Percentiles rank a stretch among this genome's conserved stretches.
These are phyloP conservation scores for Hirtodrosophila cameraria DNA, from an alignment of 2,888 invertebrate species.

Conservation along the genomic window DNA sequence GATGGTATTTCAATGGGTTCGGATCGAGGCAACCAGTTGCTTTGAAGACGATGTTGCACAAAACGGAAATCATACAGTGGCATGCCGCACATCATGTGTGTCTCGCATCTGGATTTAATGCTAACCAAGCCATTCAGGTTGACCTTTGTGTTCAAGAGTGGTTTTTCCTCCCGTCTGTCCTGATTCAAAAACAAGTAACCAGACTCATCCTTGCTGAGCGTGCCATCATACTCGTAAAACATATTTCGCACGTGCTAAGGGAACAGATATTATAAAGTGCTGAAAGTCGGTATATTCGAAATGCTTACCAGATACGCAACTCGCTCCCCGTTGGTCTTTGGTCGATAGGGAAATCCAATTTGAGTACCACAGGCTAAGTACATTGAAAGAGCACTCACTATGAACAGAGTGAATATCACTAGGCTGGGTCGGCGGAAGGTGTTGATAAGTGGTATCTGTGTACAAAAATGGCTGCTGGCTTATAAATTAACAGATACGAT, in stretches of 20 bases:
- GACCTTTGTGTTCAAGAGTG: conserved; percentile 43
- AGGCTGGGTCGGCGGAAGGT: conserved; percentile 45
- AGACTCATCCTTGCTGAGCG: conserved; percentile 82
- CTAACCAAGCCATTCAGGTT: conserved; percentile 56
- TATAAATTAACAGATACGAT: no score
- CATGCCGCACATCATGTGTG: conserved; percentile 75
- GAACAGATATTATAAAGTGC: neutral
- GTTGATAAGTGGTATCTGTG: conserved; percentile 48
- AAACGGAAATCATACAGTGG: conserved; percentile 66
- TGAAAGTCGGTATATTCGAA: neutral
- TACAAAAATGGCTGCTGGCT: neutral
- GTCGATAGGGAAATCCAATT: conserved; percentile 86
- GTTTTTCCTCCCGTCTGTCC: conserved; percentile 75
- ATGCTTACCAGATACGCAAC: conserved; percentile 84
- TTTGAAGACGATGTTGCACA: conserved; percentile 35
- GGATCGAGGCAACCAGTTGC: conserved; percentile 67
- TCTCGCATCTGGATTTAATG: conserved; percentile 60
- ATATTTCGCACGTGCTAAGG: conserved; percentile 84
- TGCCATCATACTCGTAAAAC: conserved; percentile 81
- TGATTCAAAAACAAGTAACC: conserved; percentile 84
- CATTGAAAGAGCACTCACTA: conserved; percentile 17
- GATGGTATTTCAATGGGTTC: conserved; percentile 51
- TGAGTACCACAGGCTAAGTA: conserved; percentile 82
- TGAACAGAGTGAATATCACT: conserved; percentile 32
- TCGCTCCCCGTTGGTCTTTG: conserved; percentile 84